phyloP scores from a whole-genome alignment of 2,113 vertebrate genomes.

The Acinonyx jubatus region DNA sequence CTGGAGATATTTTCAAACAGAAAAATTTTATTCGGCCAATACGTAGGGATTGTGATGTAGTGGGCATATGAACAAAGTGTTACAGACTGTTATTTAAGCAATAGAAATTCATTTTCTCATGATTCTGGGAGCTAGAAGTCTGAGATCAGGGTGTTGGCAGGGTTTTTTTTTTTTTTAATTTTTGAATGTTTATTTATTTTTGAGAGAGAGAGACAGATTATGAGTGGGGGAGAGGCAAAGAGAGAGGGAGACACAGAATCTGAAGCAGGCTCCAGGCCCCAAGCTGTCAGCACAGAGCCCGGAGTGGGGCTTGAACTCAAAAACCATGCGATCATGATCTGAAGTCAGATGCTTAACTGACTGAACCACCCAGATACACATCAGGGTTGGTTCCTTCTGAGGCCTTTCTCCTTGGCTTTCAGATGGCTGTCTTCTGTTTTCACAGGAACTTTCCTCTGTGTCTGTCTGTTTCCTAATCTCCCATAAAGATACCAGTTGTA shows the following conservation, averaged over 20 bases:
- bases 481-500: neutral
- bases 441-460: neutral
- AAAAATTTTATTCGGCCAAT: neutral
- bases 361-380: too few species aligned
- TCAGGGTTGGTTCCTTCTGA: neutral
- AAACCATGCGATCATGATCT: too few species aligned
- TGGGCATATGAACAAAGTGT: neutral
- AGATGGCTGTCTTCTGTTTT: neutral
- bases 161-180: too few species aligned
- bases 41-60: neutral
- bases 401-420: neutral
- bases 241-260: too few species aligned
- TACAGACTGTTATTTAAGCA: neutral
- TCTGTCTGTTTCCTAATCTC: neutral
- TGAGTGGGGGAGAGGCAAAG: too few species aligned
- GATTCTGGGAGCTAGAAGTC: neutral
- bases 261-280: too few species aligned
- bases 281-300: too few species aligned
- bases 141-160: neutral
- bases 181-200: too few species aligned
- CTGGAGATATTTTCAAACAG: neutral
- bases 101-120: neutral
- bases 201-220: too few species aligned
- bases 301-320: too few species aligned
- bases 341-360: too few species aligned